A percentile compares a stretch with the other conserved stretches of the same genome.
Evolutionary conservation across 2,797 vertebrate species (phyloP).

Genomic region (Morelia viridis): DNA sequence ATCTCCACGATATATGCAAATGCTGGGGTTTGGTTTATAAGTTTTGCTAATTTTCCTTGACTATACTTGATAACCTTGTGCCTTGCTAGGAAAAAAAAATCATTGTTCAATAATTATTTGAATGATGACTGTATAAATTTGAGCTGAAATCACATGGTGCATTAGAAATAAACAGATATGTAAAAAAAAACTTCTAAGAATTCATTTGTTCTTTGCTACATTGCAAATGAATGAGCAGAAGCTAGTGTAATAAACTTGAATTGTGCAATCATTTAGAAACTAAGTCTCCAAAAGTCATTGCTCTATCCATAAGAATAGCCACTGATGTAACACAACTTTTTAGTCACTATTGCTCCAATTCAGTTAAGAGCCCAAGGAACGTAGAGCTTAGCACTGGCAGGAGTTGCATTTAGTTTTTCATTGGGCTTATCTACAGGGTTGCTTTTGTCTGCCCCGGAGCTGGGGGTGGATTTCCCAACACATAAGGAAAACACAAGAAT

Average conservation of each 20-base stretch:
- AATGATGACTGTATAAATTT: conserved; percentile 63
- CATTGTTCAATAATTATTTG: conserved; percentile 61
- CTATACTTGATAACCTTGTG: conserved; percentile 67
- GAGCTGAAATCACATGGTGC: conserved; percentile 55
- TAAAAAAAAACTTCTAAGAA: conserved; percentile 29
- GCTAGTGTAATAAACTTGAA: neutral
- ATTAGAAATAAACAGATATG: conserved; percentile 57
- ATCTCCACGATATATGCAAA: conserved; percentile 45
- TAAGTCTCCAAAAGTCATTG: neutral
- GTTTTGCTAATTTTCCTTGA: conserved; percentile 61
- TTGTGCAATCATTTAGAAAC: neutral
- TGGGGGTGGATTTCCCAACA: neutral
- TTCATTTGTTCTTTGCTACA: conserved; percentile 21
- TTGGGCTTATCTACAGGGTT: neutral
- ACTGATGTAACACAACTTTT: neutral
- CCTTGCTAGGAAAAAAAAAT: conserved; percentile 51
- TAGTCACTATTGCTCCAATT: neutral
- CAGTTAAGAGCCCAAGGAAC: neutral
- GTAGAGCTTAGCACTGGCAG: neutral
- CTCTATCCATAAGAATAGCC: neutral
- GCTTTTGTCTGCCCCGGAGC: neutral
- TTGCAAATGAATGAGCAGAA: neutral
- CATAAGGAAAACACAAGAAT: neutral
- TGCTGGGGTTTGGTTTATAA: conserved; percentile 46
- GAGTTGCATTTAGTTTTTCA: neutral